Conservation (phyloP, 2,888 invertebrate species). For the Stegana nigrithorax region DNA sequence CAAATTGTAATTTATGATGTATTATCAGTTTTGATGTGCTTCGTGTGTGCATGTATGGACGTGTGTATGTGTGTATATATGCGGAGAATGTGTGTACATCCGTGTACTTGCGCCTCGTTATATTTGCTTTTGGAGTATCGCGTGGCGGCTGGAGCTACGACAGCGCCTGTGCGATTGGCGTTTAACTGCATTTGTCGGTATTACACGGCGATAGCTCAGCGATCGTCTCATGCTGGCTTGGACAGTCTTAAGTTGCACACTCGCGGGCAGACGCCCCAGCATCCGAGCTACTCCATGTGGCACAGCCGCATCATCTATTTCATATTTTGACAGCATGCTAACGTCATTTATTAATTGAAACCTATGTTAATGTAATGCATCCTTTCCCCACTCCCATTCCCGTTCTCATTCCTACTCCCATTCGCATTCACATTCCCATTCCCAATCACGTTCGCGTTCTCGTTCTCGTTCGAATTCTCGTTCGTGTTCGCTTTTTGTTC, state of each 20-base stretch:
- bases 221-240: constrained; percentile 13
- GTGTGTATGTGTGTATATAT: too few species aligned
- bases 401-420: too few species aligned
- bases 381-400: too few species aligned
- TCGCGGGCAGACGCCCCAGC: background rate
- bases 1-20: constrained; percentile 62
- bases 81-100: too few species aligned
- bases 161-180: background rate
- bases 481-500: background rate
- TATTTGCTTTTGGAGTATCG: background rate
- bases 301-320: constrained; percentile 55
- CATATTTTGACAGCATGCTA: constrained; percentile 61
- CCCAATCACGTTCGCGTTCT: too few species aligned
- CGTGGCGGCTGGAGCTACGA: constrained; percentile 17
- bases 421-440: too few species aligned
- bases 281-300: too few species aligned
- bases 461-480: constrained; percentile 8
- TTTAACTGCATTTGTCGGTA: too few species aligned
- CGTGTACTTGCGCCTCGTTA: constrained; percentile 41
- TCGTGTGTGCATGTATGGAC: too few species aligned
- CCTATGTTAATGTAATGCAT: constrained; percentile 40
- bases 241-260: background rate
- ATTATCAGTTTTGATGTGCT: constrained; percentile 20
- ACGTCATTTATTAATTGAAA: constrained; percentile 63
- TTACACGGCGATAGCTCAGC: constrained; percentile 24